Evolutionary conservation across 2,113 vertebrate genomes (phyloP).

Genomic region (Pollachius pollachius): DNA sequence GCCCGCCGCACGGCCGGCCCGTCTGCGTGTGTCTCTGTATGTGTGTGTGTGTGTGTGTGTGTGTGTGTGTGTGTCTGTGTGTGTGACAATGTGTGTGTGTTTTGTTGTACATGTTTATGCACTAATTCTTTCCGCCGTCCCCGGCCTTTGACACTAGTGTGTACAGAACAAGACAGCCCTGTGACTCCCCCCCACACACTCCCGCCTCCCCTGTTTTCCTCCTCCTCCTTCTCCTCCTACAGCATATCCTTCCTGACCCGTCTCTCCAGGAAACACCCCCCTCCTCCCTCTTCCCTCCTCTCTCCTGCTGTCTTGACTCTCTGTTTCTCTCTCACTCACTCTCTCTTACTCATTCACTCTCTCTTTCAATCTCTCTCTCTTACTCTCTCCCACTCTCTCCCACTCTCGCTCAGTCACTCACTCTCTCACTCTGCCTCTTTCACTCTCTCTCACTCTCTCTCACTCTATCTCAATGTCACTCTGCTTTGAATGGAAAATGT

Average conservation of each 20-base stretch:
- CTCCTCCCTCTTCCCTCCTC: conserved; percentile 57
- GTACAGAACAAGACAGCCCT: conserved; percentile 61
- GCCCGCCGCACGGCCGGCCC: conserved; percentile 14
- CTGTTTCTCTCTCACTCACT: too few species aligned
- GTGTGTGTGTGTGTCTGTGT: conserved; percentile 9
- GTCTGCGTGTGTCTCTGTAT: conserved; percentile 13
- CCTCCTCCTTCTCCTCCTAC: conserved; percentile 36
- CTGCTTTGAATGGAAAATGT: too few species aligned
- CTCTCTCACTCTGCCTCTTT: too few species aligned
- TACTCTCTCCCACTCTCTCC: not conserved
- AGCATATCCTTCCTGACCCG: conserved; percentile 67
- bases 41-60: conserved; percentile 21
- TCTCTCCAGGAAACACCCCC: conserved; percentile 70
- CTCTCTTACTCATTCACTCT: too few species aligned
- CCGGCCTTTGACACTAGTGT: not conserved
- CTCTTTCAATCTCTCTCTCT: too few species aligned
- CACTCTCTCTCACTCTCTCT: too few species aligned
- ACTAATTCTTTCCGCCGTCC: too few species aligned
- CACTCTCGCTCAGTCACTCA: not conserved
- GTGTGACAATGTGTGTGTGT: conserved; percentile 1
- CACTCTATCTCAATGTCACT: too few species aligned
- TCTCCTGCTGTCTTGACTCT: conserved; percentile 43
- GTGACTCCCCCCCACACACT: conserved; percentile 49
- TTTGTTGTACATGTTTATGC: too few species aligned
- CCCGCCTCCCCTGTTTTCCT: conserved; percentile 25